Evolutionary conservation across 2,888 invertebrate species (phyloP).

Genomic region (Nomada fucata): DNA sequence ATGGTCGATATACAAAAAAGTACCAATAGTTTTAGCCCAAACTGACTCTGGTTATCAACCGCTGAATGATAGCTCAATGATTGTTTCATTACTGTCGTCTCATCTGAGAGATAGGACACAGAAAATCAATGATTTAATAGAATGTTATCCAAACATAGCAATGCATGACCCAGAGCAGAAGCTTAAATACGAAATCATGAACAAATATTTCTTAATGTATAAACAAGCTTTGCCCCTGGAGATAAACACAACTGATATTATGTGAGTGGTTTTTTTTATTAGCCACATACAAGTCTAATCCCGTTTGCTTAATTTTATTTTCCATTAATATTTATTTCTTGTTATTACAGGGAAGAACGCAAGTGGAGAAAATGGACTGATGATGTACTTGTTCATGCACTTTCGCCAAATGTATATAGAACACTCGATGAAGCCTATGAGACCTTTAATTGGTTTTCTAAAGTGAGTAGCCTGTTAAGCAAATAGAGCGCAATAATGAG

Average conservation of each 20-base stretch:
- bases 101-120: slow-evolving; percentile 87
- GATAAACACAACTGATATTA: slow-evolving; percentile 85
- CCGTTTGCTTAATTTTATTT: not conserved
- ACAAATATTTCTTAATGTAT: slow-evolving; percentile 95
- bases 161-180: slow-evolving; percentile 89
- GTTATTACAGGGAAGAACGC: slow-evolving; percentile 90
- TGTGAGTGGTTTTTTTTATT: slow-evolving; percentile 83
- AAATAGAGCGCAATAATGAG: not conserved
- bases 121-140: slow-evolving; percentile 89
- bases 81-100: slow-evolving; percentile 94
- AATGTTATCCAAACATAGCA: slow-evolving; percentile 90
- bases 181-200: slow-evolving; percentile 90
- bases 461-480: slow-evolving; percentile 82
- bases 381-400: slow-evolving; percentile 93
- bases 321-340: not conserved
- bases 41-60: slow-evolving; percentile 91
- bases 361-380: slow-evolving; percentile 99
- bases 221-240: slow-evolving; percentile 86
- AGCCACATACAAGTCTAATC: not conserved
- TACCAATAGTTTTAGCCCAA: slow-evolving; percentile 94
- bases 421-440: slow-evolving; percentile 93
- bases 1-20: slow-evolving; percentile 98
- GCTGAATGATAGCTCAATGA: slow-evolving; percentile 96
- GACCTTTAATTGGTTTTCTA: slow-evolving; percentile 97
- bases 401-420: slow-evolving; percentile 98